These are phyloP conservation scores for Cynopterus brachyotis DNA, from an alignment of 2,113 vertebrate genomes.

Conservation along the genomic window DNA sequence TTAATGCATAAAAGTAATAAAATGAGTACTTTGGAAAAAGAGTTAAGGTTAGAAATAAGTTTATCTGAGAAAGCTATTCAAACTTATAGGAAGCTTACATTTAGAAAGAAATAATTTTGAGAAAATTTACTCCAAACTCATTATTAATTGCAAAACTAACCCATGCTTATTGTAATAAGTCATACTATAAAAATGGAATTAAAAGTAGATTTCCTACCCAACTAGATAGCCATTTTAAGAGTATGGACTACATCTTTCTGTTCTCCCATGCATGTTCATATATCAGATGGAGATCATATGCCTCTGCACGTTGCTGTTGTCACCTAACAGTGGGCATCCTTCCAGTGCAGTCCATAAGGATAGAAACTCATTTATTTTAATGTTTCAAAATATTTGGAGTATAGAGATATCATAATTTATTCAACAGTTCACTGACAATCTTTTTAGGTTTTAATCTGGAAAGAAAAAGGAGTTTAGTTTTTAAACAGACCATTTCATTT, in stretches of 20 bases:
- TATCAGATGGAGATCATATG: neutral
- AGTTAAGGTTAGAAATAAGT: neutral
- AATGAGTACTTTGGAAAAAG: neutral
- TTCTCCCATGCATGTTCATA: neutral
- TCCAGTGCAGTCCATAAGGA: neutral
- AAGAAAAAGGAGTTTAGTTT: neutral
- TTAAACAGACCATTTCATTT: conserved; percentile 11
- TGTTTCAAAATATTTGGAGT: neutral
- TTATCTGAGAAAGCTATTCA: neutral
- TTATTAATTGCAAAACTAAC: conserved; percentile 13
- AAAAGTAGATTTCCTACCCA: neutral
- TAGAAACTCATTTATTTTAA: neutral
- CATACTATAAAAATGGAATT: neutral
- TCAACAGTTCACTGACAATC: neutral
- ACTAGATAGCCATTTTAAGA: neutral
- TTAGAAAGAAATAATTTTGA: neutral
- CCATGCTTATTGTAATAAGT: neutral
- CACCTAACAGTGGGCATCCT: neutral
- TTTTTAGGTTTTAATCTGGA: neutral
- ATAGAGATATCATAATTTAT: neutral
- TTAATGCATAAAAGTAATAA: neutral
- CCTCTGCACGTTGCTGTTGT: neutral
- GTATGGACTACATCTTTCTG: neutral
- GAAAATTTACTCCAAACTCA: neutral
- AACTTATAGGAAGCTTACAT: neutral